Evolutionary conservation across 2,113 vertebrate species (phyloP), one percentile per base, ranked within the genome.

Genomic region (Pituophis catenifer): DNA sequence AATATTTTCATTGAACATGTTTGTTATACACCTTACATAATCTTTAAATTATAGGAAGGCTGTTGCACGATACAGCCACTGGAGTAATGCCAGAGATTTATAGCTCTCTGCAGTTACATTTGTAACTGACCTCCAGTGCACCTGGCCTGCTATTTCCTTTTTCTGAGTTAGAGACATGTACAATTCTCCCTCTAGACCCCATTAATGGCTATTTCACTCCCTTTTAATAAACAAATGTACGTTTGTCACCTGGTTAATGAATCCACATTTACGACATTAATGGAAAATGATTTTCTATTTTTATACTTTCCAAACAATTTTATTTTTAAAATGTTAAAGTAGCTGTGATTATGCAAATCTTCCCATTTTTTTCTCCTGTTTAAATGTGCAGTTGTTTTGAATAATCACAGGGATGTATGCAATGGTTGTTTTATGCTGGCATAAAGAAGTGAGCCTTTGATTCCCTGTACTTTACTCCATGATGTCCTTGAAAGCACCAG

Each of bases 121-220:
- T 97, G 97, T 97, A 96, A 97, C 97, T 98, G 97, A 98, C 98
- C 97, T 97, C 94, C 96, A 96, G 97, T 93, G 29, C 96, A 97
- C 95, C 95, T 96, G 95, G 96, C 95, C 96, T 97, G 97, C 97
- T 97, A 94, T 97, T 97, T 97, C 97, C 96, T 95, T 96, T 97
- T 97, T 96, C 96, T 97, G 97, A 97, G 97, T 98, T 97, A 97
- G 96, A 44, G 97, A 92, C 97, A 97, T 98, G 97, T 97, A 96
- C 97, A 97, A 97, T 96, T 97, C 97, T 96, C 96, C 93, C 96
- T 97, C 94, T 88, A 33, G 94, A 98, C 97, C 96, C 97, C 96
- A 95, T 96, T 97, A 97, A 95, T 95, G 95, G 95, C 95, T 95
- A 94, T 94, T 95, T 94, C 94, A 88, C 96, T 95, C 95, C 95